A percentile compares a stretch with the other conserved stretches of the same genome.
Conservation (phyloP, 1,140 invertebrate genomes). For the Drosophila fuyamai region DNA sequence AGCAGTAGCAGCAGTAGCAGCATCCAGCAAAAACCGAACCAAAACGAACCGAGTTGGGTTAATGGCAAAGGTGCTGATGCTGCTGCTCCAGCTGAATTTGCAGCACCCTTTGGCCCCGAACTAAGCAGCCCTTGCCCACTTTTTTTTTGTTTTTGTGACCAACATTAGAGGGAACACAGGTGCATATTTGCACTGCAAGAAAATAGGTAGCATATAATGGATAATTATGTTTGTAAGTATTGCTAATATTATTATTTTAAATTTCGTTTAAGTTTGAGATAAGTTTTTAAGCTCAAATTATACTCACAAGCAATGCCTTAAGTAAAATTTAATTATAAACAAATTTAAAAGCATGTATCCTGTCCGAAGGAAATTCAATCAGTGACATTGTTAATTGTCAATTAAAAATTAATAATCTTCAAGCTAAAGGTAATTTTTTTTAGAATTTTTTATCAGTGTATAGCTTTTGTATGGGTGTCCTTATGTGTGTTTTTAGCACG, state of each 20-base stretch:
- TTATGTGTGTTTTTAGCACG: constrained; percentile 70
- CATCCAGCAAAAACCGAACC: constrained; percentile 30
- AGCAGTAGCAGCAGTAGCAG: constrained; percentile 3
- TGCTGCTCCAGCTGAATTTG: constrained; percentile 47
- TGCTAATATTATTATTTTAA: no score
- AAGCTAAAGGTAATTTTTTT: neutral
- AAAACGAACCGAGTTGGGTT: constrained; percentile 54
- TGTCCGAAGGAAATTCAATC: no score
- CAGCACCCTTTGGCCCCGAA: constrained; percentile 31
- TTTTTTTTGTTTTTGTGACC: constrained; percentile 31
- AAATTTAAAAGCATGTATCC: neutral
- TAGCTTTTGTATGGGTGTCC: neutral
- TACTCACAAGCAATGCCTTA: no score
- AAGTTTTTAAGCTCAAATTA: no score
- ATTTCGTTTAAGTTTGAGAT: no score
- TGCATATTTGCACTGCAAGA: constrained; percentile 15
- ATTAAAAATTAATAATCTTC: no score
- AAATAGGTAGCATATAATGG: neutral
- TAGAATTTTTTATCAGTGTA: neutral
- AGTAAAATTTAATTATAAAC: no score
- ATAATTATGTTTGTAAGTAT: neutral
- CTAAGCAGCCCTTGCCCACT: constrained; percentile 5
- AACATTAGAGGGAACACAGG: constrained; percentile 26
- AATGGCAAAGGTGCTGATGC: constrained; percentile 78
- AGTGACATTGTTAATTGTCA: no score